Conservation (phyloP, 2,888 invertebrate genomes). For the Mermis nigrescens region DNA sequence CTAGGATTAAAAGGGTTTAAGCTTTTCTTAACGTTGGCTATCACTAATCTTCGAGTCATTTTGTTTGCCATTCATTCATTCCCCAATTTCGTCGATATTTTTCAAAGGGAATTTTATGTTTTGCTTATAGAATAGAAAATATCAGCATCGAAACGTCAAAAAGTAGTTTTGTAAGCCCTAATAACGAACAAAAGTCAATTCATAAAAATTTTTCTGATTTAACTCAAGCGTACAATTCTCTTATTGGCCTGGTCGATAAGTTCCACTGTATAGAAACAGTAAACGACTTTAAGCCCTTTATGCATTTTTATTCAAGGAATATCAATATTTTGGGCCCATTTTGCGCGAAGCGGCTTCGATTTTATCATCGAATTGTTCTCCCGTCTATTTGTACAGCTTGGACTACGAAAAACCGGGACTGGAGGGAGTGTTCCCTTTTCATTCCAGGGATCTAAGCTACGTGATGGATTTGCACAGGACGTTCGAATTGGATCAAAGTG, state of each 20-base stretch:
- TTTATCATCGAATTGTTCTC: neutral
- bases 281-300: neutral
- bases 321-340: neutral
- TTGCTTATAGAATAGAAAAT: too few species aligned
- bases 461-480: constrained; percentile 6
- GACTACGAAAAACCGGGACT: constrained; percentile 2
- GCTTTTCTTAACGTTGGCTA: too few species aligned
- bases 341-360: neutral
- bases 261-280: neutral
- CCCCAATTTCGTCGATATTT: too few species aligned
- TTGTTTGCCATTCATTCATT: too few species aligned
- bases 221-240: too few species aligned
- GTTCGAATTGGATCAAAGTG: neutral
- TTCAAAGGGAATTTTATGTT: too few species aligned
- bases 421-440: neutral
- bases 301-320: neutral
- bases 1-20: too few species aligned
- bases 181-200: too few species aligned
- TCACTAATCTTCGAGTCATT: too few species aligned
- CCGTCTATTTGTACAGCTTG: constrained; percentile 9
- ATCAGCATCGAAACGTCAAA: too few species aligned
- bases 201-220: too few species aligned
- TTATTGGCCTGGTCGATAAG: neutral
- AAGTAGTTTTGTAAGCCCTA: too few species aligned
- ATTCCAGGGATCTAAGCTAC: constrained; percentile 9